These are phyloP conservation scores for Nyctibius grandis DNA, from an alignment of 2,797 vertebrate species.

Conservation along the genomic window DNA sequence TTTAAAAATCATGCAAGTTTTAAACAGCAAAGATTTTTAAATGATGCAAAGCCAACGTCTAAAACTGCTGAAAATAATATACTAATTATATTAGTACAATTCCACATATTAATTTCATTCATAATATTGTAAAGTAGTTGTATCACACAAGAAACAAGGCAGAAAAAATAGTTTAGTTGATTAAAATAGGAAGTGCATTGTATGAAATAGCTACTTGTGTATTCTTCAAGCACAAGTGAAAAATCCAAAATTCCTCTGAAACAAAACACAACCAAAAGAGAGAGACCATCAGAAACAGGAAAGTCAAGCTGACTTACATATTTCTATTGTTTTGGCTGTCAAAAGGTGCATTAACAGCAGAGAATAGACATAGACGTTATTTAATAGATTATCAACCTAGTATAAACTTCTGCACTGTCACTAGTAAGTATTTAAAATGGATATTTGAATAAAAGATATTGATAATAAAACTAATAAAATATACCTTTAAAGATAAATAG, in stretches of 20 bases:
- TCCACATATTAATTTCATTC: neutral
- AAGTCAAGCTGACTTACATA: neutral
- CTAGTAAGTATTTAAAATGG: neutral
- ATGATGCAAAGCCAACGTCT: neutral
- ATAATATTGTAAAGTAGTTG: neutral
- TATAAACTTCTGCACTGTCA: neutral
- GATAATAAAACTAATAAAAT: neutral
- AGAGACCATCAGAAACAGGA: neutral
- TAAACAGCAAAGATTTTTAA: neutral
- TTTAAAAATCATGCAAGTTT: neutral
- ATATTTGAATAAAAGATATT: neutral
- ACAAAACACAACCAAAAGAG: slow-evolving; percentile 28
- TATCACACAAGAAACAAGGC: neutral
- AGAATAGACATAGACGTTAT: neutral
- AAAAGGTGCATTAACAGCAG: neutral
- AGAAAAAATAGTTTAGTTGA: slow-evolving; percentile 19
- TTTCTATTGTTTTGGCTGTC: neutral
- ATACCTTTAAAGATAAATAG: neutral
- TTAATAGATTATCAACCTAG: neutral
- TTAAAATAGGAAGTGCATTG: slow-evolving; percentile 14
- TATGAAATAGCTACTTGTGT: slow-evolving; percentile 51
- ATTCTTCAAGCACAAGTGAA: slow-evolving; percentile 53
- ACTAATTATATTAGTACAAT: neutral
- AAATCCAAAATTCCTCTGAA: slow-evolving; percentile 60
- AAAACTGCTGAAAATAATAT: neutral